Conservation (phyloP, 2,113 vertebrate species). For the Isurus oxyrinchus region DNA sequence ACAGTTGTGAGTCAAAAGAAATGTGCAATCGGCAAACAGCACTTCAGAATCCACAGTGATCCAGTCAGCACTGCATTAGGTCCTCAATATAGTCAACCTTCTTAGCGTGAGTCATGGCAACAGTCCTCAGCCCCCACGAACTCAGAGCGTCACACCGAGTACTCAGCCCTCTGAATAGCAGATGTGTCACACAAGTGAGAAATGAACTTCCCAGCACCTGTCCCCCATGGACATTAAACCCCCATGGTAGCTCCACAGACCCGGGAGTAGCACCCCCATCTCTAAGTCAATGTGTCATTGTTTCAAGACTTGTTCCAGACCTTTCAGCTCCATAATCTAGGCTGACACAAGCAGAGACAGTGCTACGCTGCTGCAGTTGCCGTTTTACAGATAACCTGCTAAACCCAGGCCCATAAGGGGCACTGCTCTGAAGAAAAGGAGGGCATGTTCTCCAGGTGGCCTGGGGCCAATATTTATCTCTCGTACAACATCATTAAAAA, state of each 20-base stretch:
- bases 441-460: background rate
- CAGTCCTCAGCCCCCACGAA: background rate
- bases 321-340: background rate
- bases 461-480: too few relatives aligned
- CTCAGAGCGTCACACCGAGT: background rate
- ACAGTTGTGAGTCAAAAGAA: background rate
- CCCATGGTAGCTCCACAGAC: background rate
- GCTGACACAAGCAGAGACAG: too few relatives aligned
- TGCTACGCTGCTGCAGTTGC: background rate
- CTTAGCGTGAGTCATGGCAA: background rate
- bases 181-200: background rate
- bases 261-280: background rate
- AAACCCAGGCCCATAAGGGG: background rate
- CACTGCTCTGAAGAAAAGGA: background rate
- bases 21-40: background rate
- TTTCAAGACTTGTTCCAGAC: background rate
- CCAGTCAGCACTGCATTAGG: background rate
- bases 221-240: background rate
- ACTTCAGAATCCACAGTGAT: background rate
- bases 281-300: background rate
- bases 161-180: background rate
- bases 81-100: background rate
- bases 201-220: background rate
- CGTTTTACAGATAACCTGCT: background rate
- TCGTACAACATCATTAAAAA: too few relatives aligned